Evolutionary conservation across 2,113 vertebrate species (phyloP), one percentile per base, ranked within the genome.

Genomic region (Sarotherodon lohbergeri): DNA sequence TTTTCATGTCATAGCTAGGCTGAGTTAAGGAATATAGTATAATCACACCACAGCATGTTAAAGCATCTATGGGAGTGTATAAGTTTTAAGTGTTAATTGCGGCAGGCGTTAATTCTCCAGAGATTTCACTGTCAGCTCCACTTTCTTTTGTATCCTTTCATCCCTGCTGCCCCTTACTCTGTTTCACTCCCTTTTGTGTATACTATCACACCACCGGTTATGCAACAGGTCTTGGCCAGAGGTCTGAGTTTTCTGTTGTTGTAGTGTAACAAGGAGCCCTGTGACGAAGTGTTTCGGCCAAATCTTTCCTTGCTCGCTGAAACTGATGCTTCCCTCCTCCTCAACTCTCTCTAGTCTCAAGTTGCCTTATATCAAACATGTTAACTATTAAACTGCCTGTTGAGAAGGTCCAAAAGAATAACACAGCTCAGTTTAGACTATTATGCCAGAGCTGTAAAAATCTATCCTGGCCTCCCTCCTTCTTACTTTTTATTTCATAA

Each of bases 151-250:
- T 81, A 29, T 54, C 71, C 57, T 41, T 76, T 54, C 66, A 29
- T 80, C 9, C 80, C 34, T 80, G 13, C 66, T 84, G 46, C 63
- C 80, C 73, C 89, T 91, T 86, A 63, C 68, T 89, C 87, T 80
- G 14, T 86, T 88, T 91, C 85, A 36, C 81, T 84, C 50, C 32
- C 82, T 91, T 89, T 91, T 92, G 89, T 92, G 41, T 81, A 55
- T 55, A 82, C 79, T 83, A 73, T 95, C 88, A 92, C 87, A 93
- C 90, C 92, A 93, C 89, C 10, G 14, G 88, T 95, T 96, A 91
- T 82, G 86, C 90, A 96, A 95, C 93, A 79, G 68, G 78, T 93
- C 93, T 93, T 94, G 93, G 93, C 88, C 52, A 66, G 86, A 82
- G 79, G 90, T 88, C 86, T 88, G 66, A 83, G 87, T 90, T 94